Evolutionary conservation across 2,113 vertebrate species (phyloP).

Genomic region (Chaetops frenatus): DNA sequence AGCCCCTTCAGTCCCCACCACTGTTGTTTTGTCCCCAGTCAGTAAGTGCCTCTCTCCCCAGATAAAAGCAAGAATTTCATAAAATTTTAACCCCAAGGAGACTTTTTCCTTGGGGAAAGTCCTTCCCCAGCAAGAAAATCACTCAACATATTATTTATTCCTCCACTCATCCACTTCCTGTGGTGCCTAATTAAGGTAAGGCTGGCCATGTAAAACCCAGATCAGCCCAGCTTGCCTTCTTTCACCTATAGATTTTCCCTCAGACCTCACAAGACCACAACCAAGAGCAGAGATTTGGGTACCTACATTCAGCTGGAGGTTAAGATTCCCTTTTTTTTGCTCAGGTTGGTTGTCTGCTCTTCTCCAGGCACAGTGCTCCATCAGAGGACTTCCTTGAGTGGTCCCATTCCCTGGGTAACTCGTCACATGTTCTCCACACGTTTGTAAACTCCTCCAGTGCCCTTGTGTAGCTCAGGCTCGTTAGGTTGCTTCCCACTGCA

Average conservation of each 20-base stretch:
- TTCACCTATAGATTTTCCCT: neutral
- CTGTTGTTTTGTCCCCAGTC: neutral
- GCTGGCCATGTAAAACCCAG: neutral
- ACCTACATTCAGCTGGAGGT: neutral
- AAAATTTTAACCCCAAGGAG: neutral
- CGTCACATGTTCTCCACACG: neutral
- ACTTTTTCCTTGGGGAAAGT: too few relatives aligned
- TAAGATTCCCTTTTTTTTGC: neutral
- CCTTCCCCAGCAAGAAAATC: too few relatives aligned
- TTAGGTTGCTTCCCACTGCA: neutral
- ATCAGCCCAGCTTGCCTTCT: neutral
- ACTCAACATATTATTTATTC: neutral
- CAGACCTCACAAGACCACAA: neutral
- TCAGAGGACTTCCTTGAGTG: neutral
- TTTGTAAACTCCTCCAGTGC: neutral
- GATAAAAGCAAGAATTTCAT: neutral
- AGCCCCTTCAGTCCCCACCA: neutral
- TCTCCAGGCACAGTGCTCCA: neutral
- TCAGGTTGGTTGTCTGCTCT: rapidly evolving
- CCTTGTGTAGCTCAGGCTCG: neutral
- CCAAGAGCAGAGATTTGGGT: neutral
- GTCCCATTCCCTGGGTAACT: neutral
- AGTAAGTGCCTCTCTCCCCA: neutral
- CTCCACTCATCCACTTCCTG: neutral
- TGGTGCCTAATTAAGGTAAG: neutral